These are phyloP conservation scores for Spinibarbus caldwelli DNA, from an alignment of 2,797 vertebrate species.

Conservation along the genomic window DNA sequence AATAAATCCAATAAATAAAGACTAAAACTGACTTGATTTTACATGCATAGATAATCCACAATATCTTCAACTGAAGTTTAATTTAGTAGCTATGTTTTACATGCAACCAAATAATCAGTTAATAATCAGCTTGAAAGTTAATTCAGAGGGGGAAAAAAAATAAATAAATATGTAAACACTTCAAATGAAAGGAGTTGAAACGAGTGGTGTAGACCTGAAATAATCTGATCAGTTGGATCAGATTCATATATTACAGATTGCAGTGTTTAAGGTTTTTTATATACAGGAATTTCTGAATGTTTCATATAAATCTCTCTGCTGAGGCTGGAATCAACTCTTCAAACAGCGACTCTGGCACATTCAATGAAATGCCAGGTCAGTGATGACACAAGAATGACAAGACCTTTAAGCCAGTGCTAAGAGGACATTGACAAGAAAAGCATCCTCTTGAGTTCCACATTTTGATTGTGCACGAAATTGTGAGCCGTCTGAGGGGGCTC, in stretches of 20 bases:
- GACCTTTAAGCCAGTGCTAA: conserved; percentile 52
- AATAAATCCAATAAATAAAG: too few relatives aligned
- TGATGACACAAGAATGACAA: conserved; percentile 61
- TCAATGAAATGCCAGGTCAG: conserved; percentile 66
- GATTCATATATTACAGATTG: neutral
- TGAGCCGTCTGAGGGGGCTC: conserved; percentile 54
- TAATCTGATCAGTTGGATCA: too few relatives aligned
- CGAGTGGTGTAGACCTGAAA: too few relatives aligned
- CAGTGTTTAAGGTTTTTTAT: neutral
- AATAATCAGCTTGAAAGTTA: too few relatives aligned
- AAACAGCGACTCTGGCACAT: conserved; percentile 56
- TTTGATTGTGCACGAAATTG: conserved; percentile 68
- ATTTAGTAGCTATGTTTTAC: too few relatives aligned
- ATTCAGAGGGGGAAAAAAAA: too few relatives aligned
- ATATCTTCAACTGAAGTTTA: too few relatives aligned
- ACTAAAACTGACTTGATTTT: too few relatives aligned
- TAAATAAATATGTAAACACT: too few relatives aligned
- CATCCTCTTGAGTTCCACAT: conserved; percentile 36
- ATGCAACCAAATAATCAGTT: too few relatives aligned
- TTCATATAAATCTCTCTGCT: conserved; percentile 22
- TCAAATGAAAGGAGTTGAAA: too few relatives aligned
- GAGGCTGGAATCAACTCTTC: conserved; percentile 63
- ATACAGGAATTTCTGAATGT: neutral
- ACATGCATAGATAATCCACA: too few relatives aligned
- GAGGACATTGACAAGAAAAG: conserved; percentile 39